Base-by-base conservation (phyloP, 2,888 invertebrate species). In the Lycophotia porphyrea region DNA sequence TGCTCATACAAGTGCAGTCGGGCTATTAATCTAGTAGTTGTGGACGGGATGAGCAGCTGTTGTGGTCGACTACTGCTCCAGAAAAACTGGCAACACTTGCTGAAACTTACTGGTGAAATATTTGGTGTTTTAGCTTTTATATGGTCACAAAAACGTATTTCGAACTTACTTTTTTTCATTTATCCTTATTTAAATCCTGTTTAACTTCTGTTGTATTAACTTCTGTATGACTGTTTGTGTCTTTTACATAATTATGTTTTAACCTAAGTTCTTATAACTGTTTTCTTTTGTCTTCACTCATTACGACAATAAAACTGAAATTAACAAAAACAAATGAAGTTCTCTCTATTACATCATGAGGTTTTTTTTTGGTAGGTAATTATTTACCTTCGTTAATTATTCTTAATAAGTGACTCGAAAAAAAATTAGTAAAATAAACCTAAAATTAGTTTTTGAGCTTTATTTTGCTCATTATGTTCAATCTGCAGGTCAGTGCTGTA, bases 81-180 rank as follows among this genome's bases (percentile, higher is more conserved):
- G 68, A 85, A 85, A 82, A 85, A 70, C 77, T 85, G 78, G 71
- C 85, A 76, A 70, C 82, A 70, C 77, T 60, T 42, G 7, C 68
- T 2, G 49, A 15, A 66, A 84, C 44, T 70, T 52, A 47, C 31
- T 72, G 5, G 58, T 31, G 24, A 39, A 58, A 74, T 11, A 18
- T 49, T 64, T 27, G 24, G 49, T 66, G 27, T 39, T 72, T 52
- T 34, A 31, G 74, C 21, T 52, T 49, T 5, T 36, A 18, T 47
- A 44, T n/a, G 11, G 49, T 24, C 21, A 21, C 31, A 65, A 76
- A 34, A 39, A 47, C 39, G 5, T 18, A 24, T 39, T 47, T 24
- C 3, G 5, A 5, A 36, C 18, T 42, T 60, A 5, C 13, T 18
- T 34, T 27, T 27, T 39, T 5, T 39, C 24, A 42, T 13, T 24